phyloP scores from a whole-genome alignment of 2,797 vertebrate species.

The Syncerus caffer region DNA sequence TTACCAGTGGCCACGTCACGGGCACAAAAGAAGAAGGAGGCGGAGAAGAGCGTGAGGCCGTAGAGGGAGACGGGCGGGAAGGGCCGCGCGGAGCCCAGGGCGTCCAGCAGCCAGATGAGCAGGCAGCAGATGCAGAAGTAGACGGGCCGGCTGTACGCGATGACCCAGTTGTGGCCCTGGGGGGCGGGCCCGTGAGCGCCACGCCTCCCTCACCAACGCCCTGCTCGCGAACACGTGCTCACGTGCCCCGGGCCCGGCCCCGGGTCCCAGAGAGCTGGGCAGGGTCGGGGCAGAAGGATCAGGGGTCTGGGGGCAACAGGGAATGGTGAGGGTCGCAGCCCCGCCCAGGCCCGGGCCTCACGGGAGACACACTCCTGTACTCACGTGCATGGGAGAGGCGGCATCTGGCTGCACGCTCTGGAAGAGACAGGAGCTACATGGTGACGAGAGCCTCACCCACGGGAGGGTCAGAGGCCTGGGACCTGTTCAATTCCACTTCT shows the following conservation, averaged over 20 bases:
- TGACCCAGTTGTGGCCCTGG: slow-evolving; percentile 96
- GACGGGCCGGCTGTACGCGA: slow-evolving; percentile 92
- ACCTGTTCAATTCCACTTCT: not conserved
- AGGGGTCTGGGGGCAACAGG: not conserved
- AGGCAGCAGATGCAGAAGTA: slow-evolving; percentile 93
- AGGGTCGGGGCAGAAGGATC: not conserved
- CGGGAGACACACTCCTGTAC: slow-evolving; percentile 61
- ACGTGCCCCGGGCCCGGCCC: not conserved
- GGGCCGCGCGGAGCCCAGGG: slow-evolving; percentile 83
- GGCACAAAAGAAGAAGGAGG: slow-evolving; percentile 89
- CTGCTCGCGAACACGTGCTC: not conserved
- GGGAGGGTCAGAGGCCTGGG: not conserved
- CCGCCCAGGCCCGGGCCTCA: not conserved
- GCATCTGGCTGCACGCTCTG: slow-evolving; percentile 95
- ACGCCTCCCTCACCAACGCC: not conserved
- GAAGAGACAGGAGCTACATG: slow-evolving; percentile 7
- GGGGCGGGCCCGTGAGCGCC: not conserved
- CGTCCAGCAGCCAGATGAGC: slow-evolving; percentile 92
- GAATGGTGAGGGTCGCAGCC: not conserved
- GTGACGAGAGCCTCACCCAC: not conserved
- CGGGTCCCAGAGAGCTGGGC: not conserved
- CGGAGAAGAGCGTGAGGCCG: slow-evolving; percentile 90
- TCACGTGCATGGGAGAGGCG: slow-evolving; percentile 95
- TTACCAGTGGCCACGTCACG: slow-evolving; percentile 91
- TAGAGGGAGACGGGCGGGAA: slow-evolving; percentile 90